Conservation (phyloP, 2,797 vertebrate species). For the Fratercula arctica region DNA sequence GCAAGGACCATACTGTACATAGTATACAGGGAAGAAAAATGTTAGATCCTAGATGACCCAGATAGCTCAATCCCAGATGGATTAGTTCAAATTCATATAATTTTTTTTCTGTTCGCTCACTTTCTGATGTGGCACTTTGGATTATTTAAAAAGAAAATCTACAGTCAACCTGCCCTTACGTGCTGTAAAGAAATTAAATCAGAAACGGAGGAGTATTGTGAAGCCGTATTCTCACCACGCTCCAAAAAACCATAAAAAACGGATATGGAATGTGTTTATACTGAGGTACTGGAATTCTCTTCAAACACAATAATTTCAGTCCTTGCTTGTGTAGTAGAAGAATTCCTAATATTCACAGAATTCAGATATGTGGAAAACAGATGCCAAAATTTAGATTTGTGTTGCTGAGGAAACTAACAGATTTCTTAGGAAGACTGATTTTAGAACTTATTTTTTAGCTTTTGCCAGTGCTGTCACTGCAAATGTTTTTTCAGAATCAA, state of each 20-base stretch:
- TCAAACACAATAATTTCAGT: not conserved
- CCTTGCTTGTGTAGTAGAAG: not conserved
- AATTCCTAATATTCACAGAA: constrained; percentile 1
- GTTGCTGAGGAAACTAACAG: not conserved
- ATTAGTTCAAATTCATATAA: not conserved
- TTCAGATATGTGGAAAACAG: constrained; percentile 5
- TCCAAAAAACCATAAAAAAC: not conserved
- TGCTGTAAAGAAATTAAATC: not conserved
- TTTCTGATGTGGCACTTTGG: not conserved
- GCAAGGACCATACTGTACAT: not conserved
- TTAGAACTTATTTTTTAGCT: not conserved
- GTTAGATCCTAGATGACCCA: not conserved
- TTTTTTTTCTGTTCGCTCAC: not conserved
- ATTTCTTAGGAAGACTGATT: not conserved
- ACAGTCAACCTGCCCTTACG: not conserved
- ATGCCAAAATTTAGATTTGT: not conserved
- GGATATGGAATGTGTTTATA: not conserved
- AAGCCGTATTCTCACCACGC: not conserved
- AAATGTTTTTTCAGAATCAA: not conserved
- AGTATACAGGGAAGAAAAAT: not conserved
- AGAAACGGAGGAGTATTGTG: not conserved
- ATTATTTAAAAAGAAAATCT: not conserved
- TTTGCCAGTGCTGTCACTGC: not conserved
- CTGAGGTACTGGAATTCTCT: not conserved
- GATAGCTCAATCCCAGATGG: not conserved